These are phyloP conservation scores for Arctia plantaginis DNA, from an alignment of 2,888 invertebrate species.

Conservation along the genomic window DNA sequence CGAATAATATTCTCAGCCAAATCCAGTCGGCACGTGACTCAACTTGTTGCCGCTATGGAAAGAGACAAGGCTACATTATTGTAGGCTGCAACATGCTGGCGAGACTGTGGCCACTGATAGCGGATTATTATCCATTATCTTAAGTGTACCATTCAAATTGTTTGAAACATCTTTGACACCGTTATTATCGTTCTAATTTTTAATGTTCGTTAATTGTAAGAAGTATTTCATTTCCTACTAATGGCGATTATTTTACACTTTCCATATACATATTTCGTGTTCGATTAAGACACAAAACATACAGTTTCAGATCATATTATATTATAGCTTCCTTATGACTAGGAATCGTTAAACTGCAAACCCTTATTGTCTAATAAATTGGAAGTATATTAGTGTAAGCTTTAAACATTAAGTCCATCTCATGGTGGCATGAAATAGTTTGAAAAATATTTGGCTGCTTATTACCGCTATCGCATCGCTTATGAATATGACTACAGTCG, in stretches of 20 bases:
- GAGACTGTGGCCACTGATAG: slow-evolving; percentile 44
- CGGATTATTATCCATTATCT: slow-evolving; percentile 51
- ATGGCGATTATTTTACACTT: not conserved
- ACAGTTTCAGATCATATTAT: not conserved
- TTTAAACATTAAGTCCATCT: not conserved
- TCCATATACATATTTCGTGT: not conserved
- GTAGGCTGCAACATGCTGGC: slow-evolving; percentile 52
- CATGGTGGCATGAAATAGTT: not conserved
- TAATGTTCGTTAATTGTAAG: slow-evolving; percentile 8
- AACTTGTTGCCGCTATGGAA: slow-evolving; percentile 80
- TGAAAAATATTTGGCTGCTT: not conserved
- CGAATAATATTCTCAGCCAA: slow-evolving; percentile 77
- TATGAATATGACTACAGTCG: slow-evolving; percentile 40
- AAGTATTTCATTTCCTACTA: not conserved
- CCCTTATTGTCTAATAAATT: not conserved
- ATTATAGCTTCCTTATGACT: not conserved
- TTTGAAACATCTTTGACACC: slow-evolving; percentile 43
- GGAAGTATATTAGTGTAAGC: not conserved
- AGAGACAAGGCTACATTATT: slow-evolving; percentile 59
- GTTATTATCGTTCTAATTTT: slow-evolving; percentile 39
- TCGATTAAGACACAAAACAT: not conserved
- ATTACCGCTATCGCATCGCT: slow-evolving; percentile 41
- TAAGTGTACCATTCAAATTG: slow-evolving; percentile 45
- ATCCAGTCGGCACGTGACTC: slow-evolving; percentile 82
- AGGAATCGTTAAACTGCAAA: not conserved